These are phyloP conservation scores for Pararge aegeria DNA, from an alignment of 1,140 invertebrate genomes.

Conservation along the genomic window DNA sequence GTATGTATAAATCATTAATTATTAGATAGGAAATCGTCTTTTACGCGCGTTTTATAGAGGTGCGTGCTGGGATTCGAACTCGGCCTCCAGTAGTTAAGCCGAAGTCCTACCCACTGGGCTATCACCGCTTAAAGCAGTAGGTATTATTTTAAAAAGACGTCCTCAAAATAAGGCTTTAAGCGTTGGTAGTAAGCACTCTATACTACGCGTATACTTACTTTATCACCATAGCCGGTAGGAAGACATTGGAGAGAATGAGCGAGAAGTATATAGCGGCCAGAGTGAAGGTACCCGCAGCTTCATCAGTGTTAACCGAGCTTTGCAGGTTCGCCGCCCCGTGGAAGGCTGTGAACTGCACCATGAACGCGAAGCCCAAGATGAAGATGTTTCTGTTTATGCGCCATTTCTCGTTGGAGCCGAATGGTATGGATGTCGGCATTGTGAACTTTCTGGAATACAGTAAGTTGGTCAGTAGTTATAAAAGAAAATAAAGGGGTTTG, in stretches of 20 bases:
- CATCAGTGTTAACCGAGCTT: slow-evolving; percentile 86
- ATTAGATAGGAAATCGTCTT: too few species aligned
- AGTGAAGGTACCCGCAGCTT: slow-evolving; percentile 85
- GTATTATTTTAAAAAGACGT: too few species aligned
- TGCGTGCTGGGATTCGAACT: too few species aligned
- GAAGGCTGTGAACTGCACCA: slow-evolving; percentile 91
- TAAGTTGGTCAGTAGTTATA: too few species aligned
- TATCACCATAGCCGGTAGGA: slow-evolving; percentile 88
- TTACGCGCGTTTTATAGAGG: too few species aligned
- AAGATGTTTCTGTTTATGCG: slow-evolving; percentile 45
- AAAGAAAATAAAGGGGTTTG: too few species aligned
- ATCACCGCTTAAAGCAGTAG: too few species aligned
- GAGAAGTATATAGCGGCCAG: slow-evolving; percentile 88
- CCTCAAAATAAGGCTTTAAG: too few species aligned
- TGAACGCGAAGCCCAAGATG: slow-evolving; percentile 87
- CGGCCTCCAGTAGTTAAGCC: too few species aligned
- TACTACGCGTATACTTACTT: slow-evolving; percentile 82
- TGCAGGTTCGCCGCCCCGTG: slow-evolving; percentile 90
- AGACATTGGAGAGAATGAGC: slow-evolving; percentile 90
- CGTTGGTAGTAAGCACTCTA: too few species aligned
- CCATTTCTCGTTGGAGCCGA: slow-evolving; percentile 77
- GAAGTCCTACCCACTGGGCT: too few species aligned
- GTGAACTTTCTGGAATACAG: slow-evolving; percentile 13
- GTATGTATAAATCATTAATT: too few species aligned
- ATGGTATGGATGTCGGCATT: slow-evolving; percentile 57